phyloP scores from a whole-genome alignment of 1,140 invertebrate genomes.

The Triops cancriformis region DNA sequence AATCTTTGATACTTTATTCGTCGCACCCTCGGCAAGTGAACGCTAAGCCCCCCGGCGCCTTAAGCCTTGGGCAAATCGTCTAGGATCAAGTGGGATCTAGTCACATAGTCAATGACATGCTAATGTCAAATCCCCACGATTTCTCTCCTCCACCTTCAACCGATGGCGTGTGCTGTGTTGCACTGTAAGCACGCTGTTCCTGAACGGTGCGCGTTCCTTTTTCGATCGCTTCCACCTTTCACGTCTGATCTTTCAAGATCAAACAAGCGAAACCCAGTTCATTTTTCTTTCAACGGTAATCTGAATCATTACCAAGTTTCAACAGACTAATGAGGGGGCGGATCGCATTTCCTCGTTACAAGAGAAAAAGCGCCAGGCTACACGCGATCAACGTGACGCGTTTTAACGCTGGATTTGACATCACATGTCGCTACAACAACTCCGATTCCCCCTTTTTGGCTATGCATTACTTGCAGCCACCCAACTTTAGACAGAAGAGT shows the following conservation, averaged over 20 bases:
- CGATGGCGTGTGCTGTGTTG: no score
- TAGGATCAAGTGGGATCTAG: conserved; percentile 10
- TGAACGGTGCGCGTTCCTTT: no score
- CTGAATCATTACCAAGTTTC: background rate
- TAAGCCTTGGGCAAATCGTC: conserved; percentile 12
- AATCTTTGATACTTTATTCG: background rate
- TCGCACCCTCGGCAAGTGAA: background rate
- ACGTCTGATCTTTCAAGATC: background rate
- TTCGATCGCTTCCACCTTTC: background rate
- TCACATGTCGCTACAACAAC: background rate
- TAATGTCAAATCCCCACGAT: background rate
- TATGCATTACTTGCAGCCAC: background rate
- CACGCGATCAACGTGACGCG: background rate
- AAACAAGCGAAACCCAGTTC: background rate
- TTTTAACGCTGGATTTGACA: conserved; percentile 6
- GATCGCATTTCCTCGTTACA: background rate
- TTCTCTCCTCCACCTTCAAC: background rate
- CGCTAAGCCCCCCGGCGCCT: background rate
- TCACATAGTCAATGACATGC: conserved; percentile 13
- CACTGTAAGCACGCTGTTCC: no score
- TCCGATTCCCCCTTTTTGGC: background rate
- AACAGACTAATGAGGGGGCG: background rate
- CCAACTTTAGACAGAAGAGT: background rate
- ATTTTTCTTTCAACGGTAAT: background rate
- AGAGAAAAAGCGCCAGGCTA: background rate